Evolutionary conservation across 1,140 invertebrate genomes (phyloP).

Genomic region (Planococcus citri): DNA sequence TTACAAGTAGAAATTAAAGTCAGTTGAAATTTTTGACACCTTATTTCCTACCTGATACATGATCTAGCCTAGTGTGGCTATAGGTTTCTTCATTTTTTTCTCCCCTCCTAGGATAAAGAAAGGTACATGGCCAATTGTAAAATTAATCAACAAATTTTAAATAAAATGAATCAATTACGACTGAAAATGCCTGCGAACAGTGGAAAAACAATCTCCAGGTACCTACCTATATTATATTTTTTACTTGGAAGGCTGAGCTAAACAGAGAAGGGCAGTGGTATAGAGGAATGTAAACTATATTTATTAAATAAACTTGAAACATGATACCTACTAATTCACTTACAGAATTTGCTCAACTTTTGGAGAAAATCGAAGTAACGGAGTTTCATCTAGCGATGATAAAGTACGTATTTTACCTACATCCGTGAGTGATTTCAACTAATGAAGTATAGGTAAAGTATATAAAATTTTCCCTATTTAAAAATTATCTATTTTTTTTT

Average conservation of each 20-base stretch:
- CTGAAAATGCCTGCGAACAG: background rate
- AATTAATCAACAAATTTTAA: background rate
- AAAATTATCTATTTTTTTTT: too few species aligned
- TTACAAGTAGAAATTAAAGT: slow-evolving; percentile 42
- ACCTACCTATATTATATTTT: too few species aligned
- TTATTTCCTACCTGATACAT: too few species aligned
- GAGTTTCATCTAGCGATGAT: background rate
- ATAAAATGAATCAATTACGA: slow-evolving; percentile 3
- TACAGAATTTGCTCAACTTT: background rate
- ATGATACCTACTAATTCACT: too few species aligned
- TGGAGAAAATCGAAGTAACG: background rate
- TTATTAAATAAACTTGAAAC: too few species aligned
- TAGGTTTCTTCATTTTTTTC: slow-evolving; percentile 22
- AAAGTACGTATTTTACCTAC: background rate
- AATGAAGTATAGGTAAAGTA: too few species aligned
- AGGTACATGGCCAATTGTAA: slow-evolving; percentile 17
- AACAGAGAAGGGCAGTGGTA: too few species aligned
- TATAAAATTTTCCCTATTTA: too few species aligned
- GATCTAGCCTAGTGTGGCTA: too few species aligned
- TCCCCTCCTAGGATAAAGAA: slow-evolving; percentile 23
- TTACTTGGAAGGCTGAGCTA: too few species aligned
- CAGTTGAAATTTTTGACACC: background rate
- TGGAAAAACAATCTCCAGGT: background rate
- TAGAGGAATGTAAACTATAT: too few species aligned
- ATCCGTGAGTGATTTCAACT: too few species aligned